Base-by-base conservation (phyloP, 2,113 vertebrate species). In the Hemicordylus capensis region DNA sequence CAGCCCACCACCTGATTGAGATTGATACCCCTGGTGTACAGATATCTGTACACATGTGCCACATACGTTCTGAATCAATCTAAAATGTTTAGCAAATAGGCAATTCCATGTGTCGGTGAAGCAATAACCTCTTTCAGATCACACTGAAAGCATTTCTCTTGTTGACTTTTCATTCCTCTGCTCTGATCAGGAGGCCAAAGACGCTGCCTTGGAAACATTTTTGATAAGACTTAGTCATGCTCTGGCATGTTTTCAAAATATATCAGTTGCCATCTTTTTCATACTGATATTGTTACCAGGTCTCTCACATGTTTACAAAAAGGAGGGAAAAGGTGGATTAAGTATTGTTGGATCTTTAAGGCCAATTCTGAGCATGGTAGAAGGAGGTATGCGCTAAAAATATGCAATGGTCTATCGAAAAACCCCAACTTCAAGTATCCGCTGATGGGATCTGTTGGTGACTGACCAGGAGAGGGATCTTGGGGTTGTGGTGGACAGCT, bases 221-320 rank as follows among this genome's bases (percentile, higher is more conserved):
- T 90, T 91, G 88, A 93, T 94, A 94, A 85, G 83, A 90, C 88
- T 77, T 90, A 95, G 89, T 94, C 89, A 92, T 87, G 86, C 83
- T 59, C 58, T 70, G 20, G 66, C 89, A 42, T 78, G 51, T 44
- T 48, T 66, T 91, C 51, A 70, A 66, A 83, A 92, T 82, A 84
- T 89, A 89, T 74, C 59, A 79, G 77, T 92, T 76, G 81, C 79
- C 59, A 85, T 87, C 1, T 8, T 92, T 92, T 91, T 89, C 64
- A 89, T 82, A 90, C 85, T 0, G 10, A 42, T 88, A 86, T 76
- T 4, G 87, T 86, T 81, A 85, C 58, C 88, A 88, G 19, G 72
- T 15, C 24, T 82, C 85, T n/a, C 20, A 20, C 66, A 58, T 7
- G 4, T 31, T 42, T 67, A 88, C 48, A 75, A 87, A 86, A 4